Percentiles rank a stretch among this genome's conserved stretches.
phyloP scores from a whole-genome alignment of 2,797 vertebrate species.

The Pteronotus mesoamericanus region DNA sequence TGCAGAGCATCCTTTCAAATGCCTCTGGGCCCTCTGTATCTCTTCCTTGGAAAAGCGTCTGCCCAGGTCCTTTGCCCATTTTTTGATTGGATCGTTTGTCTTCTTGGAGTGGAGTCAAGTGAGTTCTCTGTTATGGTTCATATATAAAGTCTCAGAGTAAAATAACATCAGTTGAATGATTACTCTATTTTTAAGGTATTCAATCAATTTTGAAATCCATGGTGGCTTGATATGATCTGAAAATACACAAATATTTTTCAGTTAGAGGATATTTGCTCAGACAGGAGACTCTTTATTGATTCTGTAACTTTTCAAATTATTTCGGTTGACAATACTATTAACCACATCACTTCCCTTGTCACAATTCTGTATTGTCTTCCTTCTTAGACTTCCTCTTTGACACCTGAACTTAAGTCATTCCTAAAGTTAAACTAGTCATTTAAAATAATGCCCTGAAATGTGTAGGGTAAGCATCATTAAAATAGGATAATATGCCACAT shows the following conservation, averaged over 20 bases:
- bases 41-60: too few relatives aligned
- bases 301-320: not conserved
- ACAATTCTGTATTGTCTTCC: not conserved
- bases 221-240: not conserved
- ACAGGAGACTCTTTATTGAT: not conserved
- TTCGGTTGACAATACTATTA: not conserved
- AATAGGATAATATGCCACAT: not conserved
- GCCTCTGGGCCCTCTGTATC: too few relatives aligned
- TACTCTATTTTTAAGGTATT: conserved; percentile 36
- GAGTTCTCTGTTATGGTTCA: conserved; percentile 8
- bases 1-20: too few relatives aligned
- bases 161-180: conserved; percentile 2
- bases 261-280: conserved; percentile 42
- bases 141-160: conserved; percentile 13
- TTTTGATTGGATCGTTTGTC: too few relatives aligned
- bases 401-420: not conserved
- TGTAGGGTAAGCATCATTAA: not conserved
- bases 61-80: too few relatives aligned
- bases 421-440: conserved; percentile 19
- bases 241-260: conserved; percentile 12
- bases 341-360: not conserved
- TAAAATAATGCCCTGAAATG: not conserved
- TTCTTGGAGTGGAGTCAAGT: too few relatives aligned
- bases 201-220: not conserved
- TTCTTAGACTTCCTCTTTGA: not conserved